Evolutionary conservation across 2,888 invertebrate species (phyloP).

Genomic region (Aspidapion aeneum): DNA sequence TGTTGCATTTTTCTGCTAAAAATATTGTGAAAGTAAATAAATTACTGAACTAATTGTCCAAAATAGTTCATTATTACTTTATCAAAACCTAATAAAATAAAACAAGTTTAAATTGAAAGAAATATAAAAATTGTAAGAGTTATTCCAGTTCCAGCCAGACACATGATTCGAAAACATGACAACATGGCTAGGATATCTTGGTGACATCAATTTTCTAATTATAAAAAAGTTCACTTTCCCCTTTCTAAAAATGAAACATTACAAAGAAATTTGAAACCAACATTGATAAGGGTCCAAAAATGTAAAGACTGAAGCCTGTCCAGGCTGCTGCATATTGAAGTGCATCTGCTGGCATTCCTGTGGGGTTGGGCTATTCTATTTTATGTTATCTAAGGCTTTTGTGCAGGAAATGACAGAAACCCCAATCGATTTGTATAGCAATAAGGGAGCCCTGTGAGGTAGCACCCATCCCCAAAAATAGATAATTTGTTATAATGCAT

Average conservation of each 20-base stretch:
- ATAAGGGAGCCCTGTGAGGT: not conserved
- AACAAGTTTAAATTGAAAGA: no score
- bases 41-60: no score
- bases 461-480: not conserved
- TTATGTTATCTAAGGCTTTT: not conserved
- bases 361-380: not conserved
- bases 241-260: not conserved
- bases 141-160: not conserved
- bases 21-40: no score
- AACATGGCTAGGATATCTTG: not conserved
- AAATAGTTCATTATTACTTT: no score
- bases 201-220: not conserved
- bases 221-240: not conserved
- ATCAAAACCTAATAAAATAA: no score
- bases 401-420: not conserved
- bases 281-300: no score
- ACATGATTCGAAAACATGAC: not conserved
- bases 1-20: no score
- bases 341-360: not conserved
- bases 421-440: not conserved
- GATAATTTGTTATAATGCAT: not conserved
- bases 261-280: not conserved
- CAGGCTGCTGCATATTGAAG: no score
- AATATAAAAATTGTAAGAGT: no score
- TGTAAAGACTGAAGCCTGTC: no score